Evolutionary conservation across 2,113 vertebrate species (phyloP).

Genomic region (Ceyx margarethae): DNA sequence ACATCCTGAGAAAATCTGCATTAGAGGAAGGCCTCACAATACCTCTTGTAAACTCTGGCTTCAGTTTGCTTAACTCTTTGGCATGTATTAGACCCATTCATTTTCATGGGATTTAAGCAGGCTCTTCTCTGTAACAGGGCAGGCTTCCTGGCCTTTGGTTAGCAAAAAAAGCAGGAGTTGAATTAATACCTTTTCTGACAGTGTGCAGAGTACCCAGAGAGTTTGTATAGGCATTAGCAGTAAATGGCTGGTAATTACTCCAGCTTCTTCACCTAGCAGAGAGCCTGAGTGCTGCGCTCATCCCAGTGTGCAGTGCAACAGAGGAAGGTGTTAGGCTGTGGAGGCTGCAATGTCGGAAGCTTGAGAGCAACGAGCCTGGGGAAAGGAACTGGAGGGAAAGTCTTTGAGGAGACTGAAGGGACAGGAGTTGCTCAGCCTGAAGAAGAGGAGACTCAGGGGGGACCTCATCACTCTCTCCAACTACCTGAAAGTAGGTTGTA

Average conservation of each 20-base stretch:
- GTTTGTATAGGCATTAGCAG: background rate
- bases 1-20: background rate
- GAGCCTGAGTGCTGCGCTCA: background rate
- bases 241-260: constrained; percentile 25
- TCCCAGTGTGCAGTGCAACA: background rate
- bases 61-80: background rate
- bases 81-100: background rate
- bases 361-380: background rate
- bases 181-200: constrained; percentile 16
- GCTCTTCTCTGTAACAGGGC: background rate
- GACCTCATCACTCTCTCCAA: too few relatives aligned
- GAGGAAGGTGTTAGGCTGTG: background rate
- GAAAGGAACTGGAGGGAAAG: too few relatives aligned
- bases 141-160: background rate
- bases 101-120: constrained; percentile 1
- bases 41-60: background rate
- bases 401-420: too few relatives aligned
- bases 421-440: too few relatives aligned
- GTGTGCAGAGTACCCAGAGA: background rate
- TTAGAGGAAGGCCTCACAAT: background rate
- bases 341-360: background rate
- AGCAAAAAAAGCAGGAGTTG: background rate
- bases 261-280: background rate
- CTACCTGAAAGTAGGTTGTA: too few relatives aligned
- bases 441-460: too few relatives aligned